Conservation (phyloP, 2,888 invertebrate species). For the Temnothorax ravouxi region DNA sequence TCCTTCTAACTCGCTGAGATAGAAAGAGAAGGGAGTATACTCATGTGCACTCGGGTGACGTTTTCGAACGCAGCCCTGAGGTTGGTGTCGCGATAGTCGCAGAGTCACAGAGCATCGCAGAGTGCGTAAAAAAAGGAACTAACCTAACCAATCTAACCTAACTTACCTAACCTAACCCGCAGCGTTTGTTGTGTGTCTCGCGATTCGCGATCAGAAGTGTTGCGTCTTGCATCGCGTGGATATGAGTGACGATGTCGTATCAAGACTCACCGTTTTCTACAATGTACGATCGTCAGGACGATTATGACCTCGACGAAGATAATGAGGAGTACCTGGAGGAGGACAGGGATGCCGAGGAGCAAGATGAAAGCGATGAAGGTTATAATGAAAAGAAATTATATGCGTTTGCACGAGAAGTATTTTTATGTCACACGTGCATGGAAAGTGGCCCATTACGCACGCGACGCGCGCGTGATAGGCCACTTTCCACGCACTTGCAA, state of each 20-base stretch:
- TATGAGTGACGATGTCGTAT: conserved; percentile 87
- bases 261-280: conserved; percentile 91
- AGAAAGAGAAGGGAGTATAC: too few species aligned
- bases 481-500: too few species aligned
- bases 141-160: conserved; percentile 6
- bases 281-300: conserved; percentile 88
- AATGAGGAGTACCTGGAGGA: conserved; percentile 91
- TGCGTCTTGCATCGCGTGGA: background rate
- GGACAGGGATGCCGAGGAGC: conserved; percentile 90
- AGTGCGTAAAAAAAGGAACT: background rate
- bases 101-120: too few species aligned
- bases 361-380: conserved; percentile 89
- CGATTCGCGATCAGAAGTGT: background rate
- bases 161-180: background rate
- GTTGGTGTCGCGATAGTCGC: too few species aligned
- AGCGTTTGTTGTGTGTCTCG: background rate
- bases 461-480: too few species aligned
- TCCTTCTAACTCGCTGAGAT: too few species aligned
- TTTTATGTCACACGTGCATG: background rate
- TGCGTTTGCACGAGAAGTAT: background rate
- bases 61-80: too few species aligned
- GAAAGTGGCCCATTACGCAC: too few species aligned
- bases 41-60: too few species aligned
- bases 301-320: conserved; percentile 92
- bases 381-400: conserved; percentile 61